Percentiles rank a stretch among this genome's conserved stretches.
These are phyloP conservation scores for Sinonovacula constricta DNA, from an alignment of 1,140 invertebrate genomes.

Conservation along the genomic window DNA sequence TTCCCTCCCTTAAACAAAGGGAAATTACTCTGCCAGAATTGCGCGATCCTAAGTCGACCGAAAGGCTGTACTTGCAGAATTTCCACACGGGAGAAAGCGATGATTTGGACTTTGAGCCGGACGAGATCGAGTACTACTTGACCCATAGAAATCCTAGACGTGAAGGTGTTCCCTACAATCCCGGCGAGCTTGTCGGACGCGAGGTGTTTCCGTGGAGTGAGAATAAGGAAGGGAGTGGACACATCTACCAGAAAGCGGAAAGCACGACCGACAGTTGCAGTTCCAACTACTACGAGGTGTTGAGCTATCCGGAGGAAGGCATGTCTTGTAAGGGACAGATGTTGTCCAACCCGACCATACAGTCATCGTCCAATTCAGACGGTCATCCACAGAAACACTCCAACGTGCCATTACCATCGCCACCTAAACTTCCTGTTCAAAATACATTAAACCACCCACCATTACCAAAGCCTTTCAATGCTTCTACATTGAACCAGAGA, in stretches of 20 bases:
- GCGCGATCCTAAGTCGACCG: conserved; percentile 4
- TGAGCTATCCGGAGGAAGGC: conserved; percentile 14
- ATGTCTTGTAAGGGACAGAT: no score
- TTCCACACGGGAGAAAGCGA: conserved; percentile 40
- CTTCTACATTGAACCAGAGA: no score
- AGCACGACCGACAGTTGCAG: neutral
- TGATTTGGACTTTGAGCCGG: conserved; percentile 36
- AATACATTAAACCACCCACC: conserved; percentile 42
- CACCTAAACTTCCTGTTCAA: conserved; percentile 44
- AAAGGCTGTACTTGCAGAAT: conserved; percentile 39
- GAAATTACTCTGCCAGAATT: conserved; percentile 58
- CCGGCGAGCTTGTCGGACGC: no score
- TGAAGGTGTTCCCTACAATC: conserved; percentile 43
- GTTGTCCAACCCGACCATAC: no score
- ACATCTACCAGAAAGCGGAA: no score
- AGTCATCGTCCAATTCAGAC: no score
- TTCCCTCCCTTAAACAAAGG: conserved; percentile 54
- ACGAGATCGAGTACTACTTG: conserved; percentile 39
- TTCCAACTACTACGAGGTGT: conserved; percentile 38
- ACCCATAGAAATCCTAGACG: neutral
- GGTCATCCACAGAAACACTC: no score
- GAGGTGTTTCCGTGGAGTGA: no score
- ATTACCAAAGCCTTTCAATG: conserved; percentile 21
- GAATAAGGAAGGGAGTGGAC: no score
- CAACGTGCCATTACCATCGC: conserved; percentile 3